These are phyloP conservation scores for Lepus americanus DNA, from an alignment of 2,113 vertebrate genomes.

Conservation along the genomic window DNA sequence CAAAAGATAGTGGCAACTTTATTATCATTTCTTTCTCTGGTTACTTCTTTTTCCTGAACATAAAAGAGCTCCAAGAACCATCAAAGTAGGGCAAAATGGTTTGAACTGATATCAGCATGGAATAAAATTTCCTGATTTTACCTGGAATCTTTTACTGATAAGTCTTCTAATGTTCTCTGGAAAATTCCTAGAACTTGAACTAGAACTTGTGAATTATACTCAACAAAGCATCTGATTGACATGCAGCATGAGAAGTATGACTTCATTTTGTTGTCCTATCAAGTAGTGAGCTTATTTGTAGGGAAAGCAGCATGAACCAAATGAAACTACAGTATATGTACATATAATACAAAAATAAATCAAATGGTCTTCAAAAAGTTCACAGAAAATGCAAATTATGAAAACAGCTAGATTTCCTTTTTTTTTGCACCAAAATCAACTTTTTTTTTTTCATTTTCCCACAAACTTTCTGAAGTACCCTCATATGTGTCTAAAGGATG, in stretches of 20 bases:
- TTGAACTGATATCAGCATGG: background rate
- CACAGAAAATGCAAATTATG: too few species aligned
- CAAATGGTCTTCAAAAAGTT: too few species aligned
- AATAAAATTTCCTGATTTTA: slow-evolving; percentile 1
- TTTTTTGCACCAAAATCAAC: too few species aligned
- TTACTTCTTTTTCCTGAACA: background rate
- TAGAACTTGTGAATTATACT: slow-evolving; percentile 48
- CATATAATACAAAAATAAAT: background rate
- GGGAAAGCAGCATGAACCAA: background rate
- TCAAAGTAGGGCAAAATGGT: slow-evolving; percentile 2
- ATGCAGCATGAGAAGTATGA: background rate
- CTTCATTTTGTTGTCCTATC: slow-evolving; percentile 7
- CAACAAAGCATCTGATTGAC: background rate
- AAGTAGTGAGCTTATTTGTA: background rate
- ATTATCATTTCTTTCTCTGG: background rate
- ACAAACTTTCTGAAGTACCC: too few species aligned
- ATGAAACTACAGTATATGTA: background rate
- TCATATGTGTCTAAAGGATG: background rate
- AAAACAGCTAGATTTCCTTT: too few species aligned
- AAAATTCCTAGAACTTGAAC: slow-evolving; percentile 43
- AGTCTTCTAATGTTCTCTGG: slow-evolving; percentile 15
- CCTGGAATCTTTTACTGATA: background rate
- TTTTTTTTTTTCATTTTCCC: too few species aligned
- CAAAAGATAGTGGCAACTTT: slow-evolving; percentile 3
- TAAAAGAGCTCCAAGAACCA: background rate